Conservation (phyloP, 2,113 vertebrate genomes). For the Lophura nycthemera region DNA sequence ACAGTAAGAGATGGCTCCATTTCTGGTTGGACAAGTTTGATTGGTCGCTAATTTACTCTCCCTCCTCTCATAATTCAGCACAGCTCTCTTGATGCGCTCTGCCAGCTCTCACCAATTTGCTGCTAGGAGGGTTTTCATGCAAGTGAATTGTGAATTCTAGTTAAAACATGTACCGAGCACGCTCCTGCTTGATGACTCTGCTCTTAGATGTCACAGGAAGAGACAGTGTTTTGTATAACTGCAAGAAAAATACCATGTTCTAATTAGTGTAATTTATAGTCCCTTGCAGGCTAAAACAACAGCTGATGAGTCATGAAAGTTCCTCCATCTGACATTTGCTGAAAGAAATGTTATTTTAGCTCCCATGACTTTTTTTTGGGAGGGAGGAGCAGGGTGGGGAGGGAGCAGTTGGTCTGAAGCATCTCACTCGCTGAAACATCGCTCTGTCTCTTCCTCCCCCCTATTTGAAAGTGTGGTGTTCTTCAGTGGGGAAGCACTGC, state of each 20-base stretch:
- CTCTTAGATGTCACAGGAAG: slow-evolving; percentile 61
- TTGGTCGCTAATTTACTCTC: slow-evolving; percentile 65
- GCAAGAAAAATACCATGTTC: slow-evolving; percentile 65
- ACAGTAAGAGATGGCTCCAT: slow-evolving; percentile 75
- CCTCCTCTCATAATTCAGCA: slow-evolving; percentile 48
- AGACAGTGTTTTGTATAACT: slow-evolving; percentile 65
- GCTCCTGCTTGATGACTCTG: slow-evolving; percentile 36
- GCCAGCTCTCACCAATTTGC: slow-evolving; percentile 58
- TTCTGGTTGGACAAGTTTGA: slow-evolving; percentile 71
- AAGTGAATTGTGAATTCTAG: slow-evolving; percentile 34
- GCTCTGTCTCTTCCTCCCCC: background rate
- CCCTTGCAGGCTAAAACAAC: slow-evolving; percentile 68
- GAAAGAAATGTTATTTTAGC: slow-evolving; percentile 63
- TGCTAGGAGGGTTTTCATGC: slow-evolving; percentile 52
- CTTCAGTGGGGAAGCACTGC: background rate
- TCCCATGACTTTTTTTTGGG: background rate
- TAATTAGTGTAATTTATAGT: slow-evolving; percentile 73
- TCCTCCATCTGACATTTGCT: slow-evolving; percentile 52
- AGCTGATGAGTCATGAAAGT: slow-evolving; percentile 69
- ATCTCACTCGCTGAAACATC: background rate
- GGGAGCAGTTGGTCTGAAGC: background rate
- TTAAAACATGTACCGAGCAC: slow-evolving; percentile 21
- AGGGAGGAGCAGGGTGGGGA: background rate
- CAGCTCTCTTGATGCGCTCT: background rate
- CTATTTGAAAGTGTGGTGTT: background rate